Base-by-base conservation (phyloP, 2,797 vertebrate species). In the Catharus ustulatus region DNA sequence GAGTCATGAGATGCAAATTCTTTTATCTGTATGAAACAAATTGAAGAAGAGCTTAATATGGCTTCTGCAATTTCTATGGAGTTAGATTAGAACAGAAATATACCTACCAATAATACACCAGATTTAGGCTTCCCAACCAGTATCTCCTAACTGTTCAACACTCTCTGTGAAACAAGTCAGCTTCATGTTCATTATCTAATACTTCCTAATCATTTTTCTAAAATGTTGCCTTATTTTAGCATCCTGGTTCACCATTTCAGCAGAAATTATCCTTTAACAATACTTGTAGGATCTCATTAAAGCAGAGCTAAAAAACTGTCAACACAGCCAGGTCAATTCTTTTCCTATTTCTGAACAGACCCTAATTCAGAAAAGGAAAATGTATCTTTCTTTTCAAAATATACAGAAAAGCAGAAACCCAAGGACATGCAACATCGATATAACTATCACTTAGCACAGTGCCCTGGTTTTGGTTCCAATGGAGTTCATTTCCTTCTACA, bases 71-170 rank as follows among this genome's bases (percentile, higher is more conserved):
- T 96, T 97, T 97, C 94, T 96, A 95, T 95, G 93, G 81, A 87
- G 92, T 95, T 93, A 96, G 92, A 97, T 97, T 93, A 95, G 94
- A 96, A 94, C 95, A 96, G 94, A 96, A 96, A 95, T 95, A 96
- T 71, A 96, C 94, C 93, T 96, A 88, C 58, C 94, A 97, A 94
- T 94, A 96, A 95, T 54, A 93, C 9, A 71, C 74, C 94, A 93
- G 48, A 94, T 94, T 95, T 91, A 94, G 83, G 85, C 52, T 87
- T 88, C 49, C 73, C 82, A 90, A 63, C 71, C 38, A 92, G 54
- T 55, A 76, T 49, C 63, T 89, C 77, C 67, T 75, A 91, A 89
- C 66, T 78, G 66, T 38, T 91, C 72, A 75, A 72, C 42, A 85
- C 4, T 27, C 84, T 72, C 42, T 73, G 58, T 61, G 83, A 90